phyloP scores from a whole-genome alignment of 2,113 vertebrate species.

The Prolemur simus region DNA sequence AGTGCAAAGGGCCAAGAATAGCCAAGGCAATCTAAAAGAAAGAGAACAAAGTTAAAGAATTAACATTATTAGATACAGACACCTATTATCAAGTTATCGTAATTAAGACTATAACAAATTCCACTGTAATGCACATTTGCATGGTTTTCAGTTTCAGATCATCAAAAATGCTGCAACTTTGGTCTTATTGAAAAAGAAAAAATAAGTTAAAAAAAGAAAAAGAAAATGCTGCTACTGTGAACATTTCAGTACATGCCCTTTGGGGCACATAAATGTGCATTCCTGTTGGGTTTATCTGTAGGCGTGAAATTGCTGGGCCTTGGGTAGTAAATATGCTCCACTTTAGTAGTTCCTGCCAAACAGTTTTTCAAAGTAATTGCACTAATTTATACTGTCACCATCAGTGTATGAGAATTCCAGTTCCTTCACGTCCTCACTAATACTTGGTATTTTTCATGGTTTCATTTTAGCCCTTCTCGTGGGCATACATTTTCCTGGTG shows the following conservation, averaged over 20 bases:
- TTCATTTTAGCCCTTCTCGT: neutral
- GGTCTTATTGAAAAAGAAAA: no score
- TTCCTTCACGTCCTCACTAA: neutral
- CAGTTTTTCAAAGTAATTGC: neutral
- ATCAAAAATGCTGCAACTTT: neutral
- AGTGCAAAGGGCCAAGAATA: neutral
- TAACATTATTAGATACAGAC: neutral
- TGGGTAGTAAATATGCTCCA: neutral
- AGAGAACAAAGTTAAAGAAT: neutral
- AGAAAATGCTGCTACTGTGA: neutral
- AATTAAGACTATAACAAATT: neutral
- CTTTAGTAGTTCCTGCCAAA: neutral
- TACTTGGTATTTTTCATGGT: neutral
- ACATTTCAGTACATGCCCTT: neutral
- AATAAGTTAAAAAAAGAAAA: no score
- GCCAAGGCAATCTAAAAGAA: neutral
- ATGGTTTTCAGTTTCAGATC: neutral
- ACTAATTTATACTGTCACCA: neutral
- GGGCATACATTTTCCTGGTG: neutral
- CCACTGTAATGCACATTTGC: neutral
- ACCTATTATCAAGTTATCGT: neutral
- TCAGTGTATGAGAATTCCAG: no score
- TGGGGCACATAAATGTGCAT: neutral
- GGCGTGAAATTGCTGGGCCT: neutral
- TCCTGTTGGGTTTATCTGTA: neutral